A percentile compares a stretch with the other conserved stretches of the same genome.
Evolutionary conservation across 1,140 invertebrate genomes (phyloP).

Genomic region (Nebria ingens): DNA sequence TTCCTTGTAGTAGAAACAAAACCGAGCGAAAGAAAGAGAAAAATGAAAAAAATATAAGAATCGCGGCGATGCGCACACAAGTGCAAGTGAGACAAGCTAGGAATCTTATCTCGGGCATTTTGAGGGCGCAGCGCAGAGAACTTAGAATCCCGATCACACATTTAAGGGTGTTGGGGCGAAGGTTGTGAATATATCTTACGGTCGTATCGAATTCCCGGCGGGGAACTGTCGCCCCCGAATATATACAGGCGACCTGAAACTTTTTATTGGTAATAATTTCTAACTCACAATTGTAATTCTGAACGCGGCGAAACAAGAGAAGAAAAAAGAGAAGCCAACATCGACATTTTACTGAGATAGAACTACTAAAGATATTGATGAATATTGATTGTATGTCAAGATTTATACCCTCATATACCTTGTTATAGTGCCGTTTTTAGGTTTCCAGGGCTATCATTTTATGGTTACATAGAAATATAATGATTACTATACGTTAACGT

Average conservation of each 20-base stretch:
- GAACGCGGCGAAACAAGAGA: conserved; percentile 10
- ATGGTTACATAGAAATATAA: too few species aligned
- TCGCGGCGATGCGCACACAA: too few species aligned
- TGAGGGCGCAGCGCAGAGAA: too few species aligned
- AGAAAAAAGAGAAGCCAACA: neutral
- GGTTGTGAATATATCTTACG: conserved; percentile 1
- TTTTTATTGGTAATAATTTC: conserved; percentile 13
- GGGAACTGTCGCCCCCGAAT: neutral
- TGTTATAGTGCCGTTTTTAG: too few species aligned
- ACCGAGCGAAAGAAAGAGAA: neutral
- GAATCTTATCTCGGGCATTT: neutral
- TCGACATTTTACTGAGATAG: neutral
- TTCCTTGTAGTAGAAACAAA: too few species aligned
- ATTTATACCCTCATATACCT: too few species aligned
- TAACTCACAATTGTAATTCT: conserved; percentile 10
- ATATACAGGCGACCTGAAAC: conserved; percentile 9
- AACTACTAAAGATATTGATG: neutral
- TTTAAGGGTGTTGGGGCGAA: conserved; percentile 1
- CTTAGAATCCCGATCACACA: neutral
- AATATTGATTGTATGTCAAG: neutral
- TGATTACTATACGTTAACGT: too few species aligned
- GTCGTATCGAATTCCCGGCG: neutral
- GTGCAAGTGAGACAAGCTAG: neutral
- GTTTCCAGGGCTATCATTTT: too few species aligned
- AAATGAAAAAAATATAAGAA: neutral